Evolutionary conservation across 2,888 invertebrate species (phyloP), one percentile per base, ranked within the genome.

Genomic region (Oscheius onirici): DNA sequence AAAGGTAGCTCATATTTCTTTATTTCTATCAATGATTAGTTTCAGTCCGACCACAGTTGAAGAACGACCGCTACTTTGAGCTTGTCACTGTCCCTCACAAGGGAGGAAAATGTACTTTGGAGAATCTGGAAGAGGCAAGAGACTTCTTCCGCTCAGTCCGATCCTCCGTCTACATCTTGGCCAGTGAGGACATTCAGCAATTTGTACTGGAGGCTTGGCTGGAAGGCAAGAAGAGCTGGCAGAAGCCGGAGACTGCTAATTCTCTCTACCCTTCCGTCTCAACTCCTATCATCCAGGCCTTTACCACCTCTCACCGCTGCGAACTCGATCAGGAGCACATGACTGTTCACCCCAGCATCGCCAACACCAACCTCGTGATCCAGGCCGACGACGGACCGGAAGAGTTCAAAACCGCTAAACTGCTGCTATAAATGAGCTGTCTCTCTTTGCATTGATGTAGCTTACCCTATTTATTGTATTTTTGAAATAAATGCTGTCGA

Each of bases 41-140:
- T 69, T 58, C 24, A 66, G 66, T 41, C 13, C 51, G 49, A 28
- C 70, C 70, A 43, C 61, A 34, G 5, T 44, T 70, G 40, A 63
- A 46, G 11, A 46, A 51, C 17, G 63, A 61, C 5, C 51, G 70
- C 6, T 70, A 70, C 40, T 70, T 70, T 43, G 70, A 70, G 28
- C 24, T 70, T 6, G 70, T 63, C 11, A 70, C 61, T 15, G 70
- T 70, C 8, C 70, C 70, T 3, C 61, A 70, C 24, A 70, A 70
- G 11, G 55, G 28, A 5, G 61, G 61, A 5, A 49, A 70, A 24
- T 70, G 70, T 24, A 49, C 70, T 34, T 17, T 70, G 52, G 54
- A 61, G 43, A 43, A 46, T 17, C 13, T 52, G n/a, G 63, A 70
- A n/a, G 63, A 70, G 34, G 70, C 70, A 10, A 24, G 41, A 17